Evolutionary conservation across 2,888 invertebrate species (phyloP), one percentile per base, ranked within the genome.

Genomic region (Mythimna impura): DNA sequence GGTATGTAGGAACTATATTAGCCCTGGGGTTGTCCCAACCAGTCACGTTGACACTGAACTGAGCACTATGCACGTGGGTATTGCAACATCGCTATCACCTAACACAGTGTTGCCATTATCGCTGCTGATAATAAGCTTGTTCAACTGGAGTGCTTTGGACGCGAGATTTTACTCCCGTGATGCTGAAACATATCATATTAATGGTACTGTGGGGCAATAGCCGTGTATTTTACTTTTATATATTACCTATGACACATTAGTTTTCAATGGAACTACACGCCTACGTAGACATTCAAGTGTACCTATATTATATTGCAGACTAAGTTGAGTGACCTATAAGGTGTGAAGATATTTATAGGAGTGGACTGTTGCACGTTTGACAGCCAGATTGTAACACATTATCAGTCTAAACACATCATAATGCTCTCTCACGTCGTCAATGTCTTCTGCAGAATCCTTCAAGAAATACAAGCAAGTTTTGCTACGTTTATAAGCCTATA

Each of bases 51-150:
- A 9, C n/a, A n/a, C 50, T n/a, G 9, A n/a, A 25, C 17, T 6
- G 47, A 25, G n/a, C 20, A 34, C n/a, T 22, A n/a, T 50, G 30
- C 66, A 67, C 36, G 4, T 60, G 30, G 22, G 34, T 25, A 55
- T 58, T 70, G 81, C 60, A 66, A 50, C n/a, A 25, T 10, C 22
- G 55, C 43, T 61, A 65, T 69, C 52, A 47, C 34, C 54, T 50
- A 30, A 36, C 25, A 62, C 57, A 75, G 40, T 57, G 55, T 55
- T 47, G n/a, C 17, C 36, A 30, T 50, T 68, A 69, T 50, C 78
- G 54, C 20, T 50, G 47, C 17, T 54, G 78, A 78, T 76, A 76
- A 4, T 12, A 40, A 52, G 47, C 62, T 69, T 81, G 76, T 81
- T 78, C 54, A 81, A 6, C n/a, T 62, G 14, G 8, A 78, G 70